Evolutionary conservation across 92 coral and sea anemone genomes (phyloP), one percentile per base, ranked within the genome.

Genomic region (Epizoanthus rinbou): DNA sequence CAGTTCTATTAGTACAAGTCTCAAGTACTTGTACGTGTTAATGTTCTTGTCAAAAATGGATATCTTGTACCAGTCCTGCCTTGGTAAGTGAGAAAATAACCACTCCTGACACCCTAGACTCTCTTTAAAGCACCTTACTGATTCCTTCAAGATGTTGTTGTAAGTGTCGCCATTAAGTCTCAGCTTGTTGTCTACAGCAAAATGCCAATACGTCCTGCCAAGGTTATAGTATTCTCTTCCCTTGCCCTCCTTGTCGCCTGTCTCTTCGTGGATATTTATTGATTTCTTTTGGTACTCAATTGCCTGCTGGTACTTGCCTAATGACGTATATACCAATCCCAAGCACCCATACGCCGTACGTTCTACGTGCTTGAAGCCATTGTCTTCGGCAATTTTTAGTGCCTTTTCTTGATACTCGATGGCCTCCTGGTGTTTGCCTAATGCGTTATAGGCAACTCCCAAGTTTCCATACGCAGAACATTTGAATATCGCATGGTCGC

Each of bases 1-100:
- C 23, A 72, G 59, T 15, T 84, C 39, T 18, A 84, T 64, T 11
- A 60, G 73, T 1, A 84, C 62, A 0, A 7, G n/a, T 17, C 64
- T 73, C 41, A 81, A 57, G 50, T 66, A 35, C 53, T 52, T 39
- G 60, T 81, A 81, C 11, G 85, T 37, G 17, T 19, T 3, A 22
- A 81, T 66, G 35, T 11, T 67, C 5, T 63, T 81, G 76, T 81
- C 85, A 39, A 67, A 67, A 25, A 81, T 81, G 14, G 85, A 67
- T 39, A 81, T 67, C 31, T 66, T 81, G 41, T 65, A 66, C 56
- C 45, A 45, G 3, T 81, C 85, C 70, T 62, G 59, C 18, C 66
- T 60, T 10, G 5, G 37, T 47, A 81, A 19, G 21, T 67, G 28
- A 41, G 52, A 35, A 60, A 79, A 79, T 52, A 79, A 23, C 85